Evolutionary conservation across 2,113 vertebrate species (phyloP), one percentile per base, ranked within the genome.

Genomic region (Silurus meridionalis): DNA sequence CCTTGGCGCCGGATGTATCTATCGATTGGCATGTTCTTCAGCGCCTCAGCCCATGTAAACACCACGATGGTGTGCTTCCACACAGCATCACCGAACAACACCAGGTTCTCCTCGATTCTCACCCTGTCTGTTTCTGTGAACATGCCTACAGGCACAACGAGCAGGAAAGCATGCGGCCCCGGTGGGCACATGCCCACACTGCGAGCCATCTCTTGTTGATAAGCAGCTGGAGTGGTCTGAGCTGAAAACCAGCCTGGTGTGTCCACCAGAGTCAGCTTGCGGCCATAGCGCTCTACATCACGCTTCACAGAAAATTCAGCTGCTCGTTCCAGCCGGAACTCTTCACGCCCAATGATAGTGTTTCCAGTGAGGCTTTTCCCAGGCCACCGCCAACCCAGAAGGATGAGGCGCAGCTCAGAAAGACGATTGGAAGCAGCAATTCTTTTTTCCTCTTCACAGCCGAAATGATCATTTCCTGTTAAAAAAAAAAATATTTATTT

Each of bases 291-390:
- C 71, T 94, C 93, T 0, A 95, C 88, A 85, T 95, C 84, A 13
- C 95, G 93, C 83, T 89, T 95, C 2, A 96, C 93, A 0, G 93
- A 93, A 91, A 96, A 95, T 91, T 96, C 95, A 0, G 95, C 93
- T 0, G 95, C 95, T 21, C 95, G 90, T 83, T 95, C 95, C 88
- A 95, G 25, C 37, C 61, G 94, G 80, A 96, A 96, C 83, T 95
- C 95, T 88, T 96, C 95, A 6, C 92, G 89, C 57, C 95, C 95
- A 2, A 96, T 86, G 89, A 96, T 95, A 80, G 95, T 95, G 91
- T 96, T 96, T 19, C 92, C 95, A 0, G 95, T 95, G 80, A 96
- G 88, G 90, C 95, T 96, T 89, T 96, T 96, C 53, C 95, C 95
- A 0, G 95, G 95, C 95, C 95, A 96, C 85, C 95, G 93, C 95